phyloP scores from a whole-genome alignment of 2,797 vertebrate genomes.

The Tauraco hartlaubi region DNA sequence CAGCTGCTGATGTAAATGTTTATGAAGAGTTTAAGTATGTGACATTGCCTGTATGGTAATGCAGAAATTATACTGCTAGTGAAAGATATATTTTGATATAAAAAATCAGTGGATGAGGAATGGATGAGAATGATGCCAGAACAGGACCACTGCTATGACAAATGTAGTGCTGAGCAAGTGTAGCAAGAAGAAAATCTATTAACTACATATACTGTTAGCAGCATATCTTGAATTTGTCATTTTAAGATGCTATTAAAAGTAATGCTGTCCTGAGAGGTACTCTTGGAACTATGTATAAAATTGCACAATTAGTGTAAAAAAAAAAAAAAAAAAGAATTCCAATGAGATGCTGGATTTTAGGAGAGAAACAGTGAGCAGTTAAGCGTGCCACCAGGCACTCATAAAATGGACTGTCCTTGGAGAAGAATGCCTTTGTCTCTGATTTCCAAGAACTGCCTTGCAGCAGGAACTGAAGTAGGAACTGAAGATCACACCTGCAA shows the following conservation, averaged over 20 bases:
- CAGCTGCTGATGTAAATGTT: constrained; percentile 39
- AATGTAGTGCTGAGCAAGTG: not conserved
- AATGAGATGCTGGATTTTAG: not conserved
- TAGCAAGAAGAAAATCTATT: constrained; percentile 9
- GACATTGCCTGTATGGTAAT: not conserved
- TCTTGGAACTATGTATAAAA: constrained; percentile 19
- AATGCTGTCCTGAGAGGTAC: constrained; percentile 17
- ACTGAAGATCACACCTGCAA: constrained; percentile 3
- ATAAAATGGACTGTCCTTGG: not conserved
- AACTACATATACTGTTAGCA: not conserved
- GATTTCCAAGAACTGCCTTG: constrained; percentile 9
- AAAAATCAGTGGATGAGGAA: constrained; percentile 22
- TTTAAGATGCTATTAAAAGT: constrained; percentile 51
- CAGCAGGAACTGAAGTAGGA: constrained; percentile 1
- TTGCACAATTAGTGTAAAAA: not conserved
- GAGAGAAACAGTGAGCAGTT: not conserved
- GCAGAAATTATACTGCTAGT: not conserved
- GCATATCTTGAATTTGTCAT: constrained; percentile 9
- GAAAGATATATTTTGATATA: constrained; percentile 1
- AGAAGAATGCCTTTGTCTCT: not conserved
- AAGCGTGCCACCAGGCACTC: not conserved
- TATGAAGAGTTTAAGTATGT: constrained; percentile 14
- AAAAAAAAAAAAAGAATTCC: not conserved
- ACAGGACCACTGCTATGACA: constrained; percentile 7
- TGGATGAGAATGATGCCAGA: not conserved